Percentiles rank a stretch among this genome's conserved stretches.
Conservation (phyloP, 2,113 vertebrate genomes). For the Tympanuchus pallidicinctus region DNA sequence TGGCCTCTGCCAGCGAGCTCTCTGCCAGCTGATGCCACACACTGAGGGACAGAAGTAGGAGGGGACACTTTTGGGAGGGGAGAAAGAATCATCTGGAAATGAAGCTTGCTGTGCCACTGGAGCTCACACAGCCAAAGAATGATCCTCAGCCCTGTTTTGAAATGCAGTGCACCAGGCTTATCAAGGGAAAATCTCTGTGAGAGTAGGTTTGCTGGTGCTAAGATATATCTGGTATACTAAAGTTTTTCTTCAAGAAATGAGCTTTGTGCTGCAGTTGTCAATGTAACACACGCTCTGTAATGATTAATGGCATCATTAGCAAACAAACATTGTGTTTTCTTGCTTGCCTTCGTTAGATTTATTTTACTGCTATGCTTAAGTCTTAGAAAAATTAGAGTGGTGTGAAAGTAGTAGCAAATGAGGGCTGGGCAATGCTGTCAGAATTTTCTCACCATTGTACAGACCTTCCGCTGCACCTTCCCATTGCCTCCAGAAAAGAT, state of each 20-base stretch:
- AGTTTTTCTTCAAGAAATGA: conserved; percentile 3
- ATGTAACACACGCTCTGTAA: neutral
- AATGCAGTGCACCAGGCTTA: neutral
- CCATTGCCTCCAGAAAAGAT: neutral
- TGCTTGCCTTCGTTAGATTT: conserved; percentile 32
- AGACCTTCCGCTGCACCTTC: neutral
- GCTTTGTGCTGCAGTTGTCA: neutral
- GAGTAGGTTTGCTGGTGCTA: neutral
- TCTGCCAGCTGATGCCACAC: no score
- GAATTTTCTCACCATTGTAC: neutral
- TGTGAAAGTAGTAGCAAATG: neutral
- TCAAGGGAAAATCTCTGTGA: neutral
- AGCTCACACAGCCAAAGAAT: neutral
- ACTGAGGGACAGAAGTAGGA: neutral
- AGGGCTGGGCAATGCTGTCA: conserved; percentile 7
- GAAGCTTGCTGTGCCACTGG: neutral
- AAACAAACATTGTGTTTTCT: conserved; percentile 16
- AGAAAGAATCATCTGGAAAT: neutral
- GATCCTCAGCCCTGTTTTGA: neutral
- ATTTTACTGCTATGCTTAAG: neutral
- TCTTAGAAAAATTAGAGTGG: conserved; percentile 6
- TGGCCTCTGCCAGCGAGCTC: neutral
- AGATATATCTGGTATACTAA: neutral
- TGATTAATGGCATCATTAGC: conserved; percentile 19
- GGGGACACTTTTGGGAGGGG: neutral